Evolutionary conservation across 1,140 invertebrate genomes (phyloP).

Genomic region (Holcopasites calliopsidis): DNA sequence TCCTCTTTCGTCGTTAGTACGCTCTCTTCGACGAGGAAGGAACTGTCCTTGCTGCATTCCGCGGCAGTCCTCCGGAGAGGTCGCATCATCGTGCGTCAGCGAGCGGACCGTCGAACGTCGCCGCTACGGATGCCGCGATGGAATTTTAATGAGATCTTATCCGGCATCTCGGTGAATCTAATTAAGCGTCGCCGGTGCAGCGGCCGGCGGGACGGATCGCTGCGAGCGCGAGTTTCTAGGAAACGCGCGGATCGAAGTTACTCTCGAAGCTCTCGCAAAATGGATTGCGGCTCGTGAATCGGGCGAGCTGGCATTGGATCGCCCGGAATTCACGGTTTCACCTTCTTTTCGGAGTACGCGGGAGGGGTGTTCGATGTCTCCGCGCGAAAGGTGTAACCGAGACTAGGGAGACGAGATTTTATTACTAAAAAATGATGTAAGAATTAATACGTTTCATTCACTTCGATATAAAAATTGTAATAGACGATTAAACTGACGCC

Average conservation of each 20-base stretch:
- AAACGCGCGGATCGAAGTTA: not conserved
- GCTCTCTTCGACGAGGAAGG: not conserved
- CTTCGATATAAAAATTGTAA: no score
- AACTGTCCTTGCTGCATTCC: constrained; percentile 23
- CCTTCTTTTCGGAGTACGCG: not conserved
- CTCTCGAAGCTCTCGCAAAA: not conserved
- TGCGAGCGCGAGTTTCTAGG: not conserved
- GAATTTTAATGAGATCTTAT: constrained; percentile 51
- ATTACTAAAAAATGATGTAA: no score
- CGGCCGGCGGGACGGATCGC: not conserved
- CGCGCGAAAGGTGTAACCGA: no score
- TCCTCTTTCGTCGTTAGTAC: not conserved
- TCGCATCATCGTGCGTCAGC: constrained; percentile 43
- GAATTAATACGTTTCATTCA: no score
- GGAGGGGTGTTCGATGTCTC: no score
- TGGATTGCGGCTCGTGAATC: not conserved
- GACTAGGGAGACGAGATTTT: no score
- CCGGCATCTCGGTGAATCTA: constrained; percentile 31
- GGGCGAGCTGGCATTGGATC: not conserved
- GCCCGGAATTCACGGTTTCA: not conserved
- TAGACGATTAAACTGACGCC: no score
- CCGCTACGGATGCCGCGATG: constrained; percentile 35
- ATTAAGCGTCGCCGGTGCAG: constrained; percentile 13
- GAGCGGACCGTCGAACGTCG: constrained; percentile 1
- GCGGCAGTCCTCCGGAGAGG: constrained; percentile 17